phyloP scores from a whole-genome alignment of 2,797 vertebrate genomes.

The Pseudocheirus occidentalis region DNA sequence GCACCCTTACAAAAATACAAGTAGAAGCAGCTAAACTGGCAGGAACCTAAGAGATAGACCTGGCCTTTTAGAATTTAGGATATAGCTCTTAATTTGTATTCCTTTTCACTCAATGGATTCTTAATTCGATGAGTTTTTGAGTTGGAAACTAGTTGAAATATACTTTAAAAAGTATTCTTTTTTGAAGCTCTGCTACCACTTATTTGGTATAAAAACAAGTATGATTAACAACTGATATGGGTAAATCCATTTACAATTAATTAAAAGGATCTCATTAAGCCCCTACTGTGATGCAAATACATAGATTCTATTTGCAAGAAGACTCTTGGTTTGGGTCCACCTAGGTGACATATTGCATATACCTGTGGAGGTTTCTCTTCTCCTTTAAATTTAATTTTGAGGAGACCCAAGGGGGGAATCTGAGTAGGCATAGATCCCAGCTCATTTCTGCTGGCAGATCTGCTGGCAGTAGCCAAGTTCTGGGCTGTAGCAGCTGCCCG shows the following conservation, averaged over 20 bases:
- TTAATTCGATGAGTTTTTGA: neutral
- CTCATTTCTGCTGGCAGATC: neutral
- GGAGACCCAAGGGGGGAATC: neutral
- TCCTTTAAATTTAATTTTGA: neutral
- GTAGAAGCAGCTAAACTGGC: neutral
- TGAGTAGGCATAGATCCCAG: too few relatives aligned
- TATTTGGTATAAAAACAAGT: slow-evolving; percentile 67
- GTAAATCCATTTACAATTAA: slow-evolving; percentile 76
- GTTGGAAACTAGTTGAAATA: slow-evolving; percentile 26
- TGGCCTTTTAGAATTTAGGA: rapidly evolving
- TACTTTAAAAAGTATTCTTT: slow-evolving; percentile 9
- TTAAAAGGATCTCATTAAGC: slow-evolving; percentile 61
- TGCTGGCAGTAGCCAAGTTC: neutral
- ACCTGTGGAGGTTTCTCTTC: slow-evolving; percentile 21
- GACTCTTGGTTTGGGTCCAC: slow-evolving; percentile 48
- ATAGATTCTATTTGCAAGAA: slow-evolving; percentile 67
- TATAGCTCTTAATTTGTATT: neutral
- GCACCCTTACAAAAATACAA: neutral
- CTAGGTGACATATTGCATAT: neutral
- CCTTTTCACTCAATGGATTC: neutral
- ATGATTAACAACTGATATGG: slow-evolving; percentile 69
- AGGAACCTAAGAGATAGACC: neutral
- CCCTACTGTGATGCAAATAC: slow-evolving; percentile 55
- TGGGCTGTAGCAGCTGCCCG: neutral
- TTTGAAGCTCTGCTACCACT: slow-evolving; percentile 58